Conservation (phyloP, 2,113 vertebrate genomes). For the Calidris pugnax region DNA sequence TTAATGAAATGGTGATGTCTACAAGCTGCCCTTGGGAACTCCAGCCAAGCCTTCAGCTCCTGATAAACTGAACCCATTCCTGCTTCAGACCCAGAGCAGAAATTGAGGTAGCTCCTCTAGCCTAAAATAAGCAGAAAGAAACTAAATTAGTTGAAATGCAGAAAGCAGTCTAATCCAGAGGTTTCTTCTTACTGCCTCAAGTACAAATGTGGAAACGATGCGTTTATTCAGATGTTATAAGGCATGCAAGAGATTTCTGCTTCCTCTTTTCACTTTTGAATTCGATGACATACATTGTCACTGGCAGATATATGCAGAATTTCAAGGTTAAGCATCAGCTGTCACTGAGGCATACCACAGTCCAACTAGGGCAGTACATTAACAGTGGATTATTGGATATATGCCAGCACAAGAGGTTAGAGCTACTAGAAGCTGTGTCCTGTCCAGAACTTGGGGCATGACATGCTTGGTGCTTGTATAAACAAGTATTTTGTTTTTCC, state of each 20-base stretch:
- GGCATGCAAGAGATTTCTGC: neutral
- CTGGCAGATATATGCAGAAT: neutral
- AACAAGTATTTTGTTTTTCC: neutral
- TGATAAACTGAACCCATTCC: neutral
- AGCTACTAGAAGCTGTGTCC: neutral
- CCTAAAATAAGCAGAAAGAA: neutral
- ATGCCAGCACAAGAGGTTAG: neutral
- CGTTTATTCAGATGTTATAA: neutral
- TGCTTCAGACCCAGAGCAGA: neutral
- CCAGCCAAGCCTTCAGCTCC: neutral
- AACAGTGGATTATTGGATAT: neutral
- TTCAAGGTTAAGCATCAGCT: neutral
- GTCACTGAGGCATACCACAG: neutral
- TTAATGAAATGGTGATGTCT: neutral
- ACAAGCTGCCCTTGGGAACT: neutral
- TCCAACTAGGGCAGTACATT: neutral
- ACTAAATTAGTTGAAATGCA: neutral
- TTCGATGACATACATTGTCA: neutral
- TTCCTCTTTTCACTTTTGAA: neutral
- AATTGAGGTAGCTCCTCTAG: neutral
- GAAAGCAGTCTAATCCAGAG: neutral
- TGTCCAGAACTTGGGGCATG: neutral
- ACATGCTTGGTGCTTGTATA: neutral
- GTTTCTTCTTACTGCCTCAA: neutral
- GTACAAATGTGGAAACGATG: neutral